phyloP scores from a whole-genome alignment of 2,888 invertebrate genomes.

The Ophioninae sp. region DNA sequence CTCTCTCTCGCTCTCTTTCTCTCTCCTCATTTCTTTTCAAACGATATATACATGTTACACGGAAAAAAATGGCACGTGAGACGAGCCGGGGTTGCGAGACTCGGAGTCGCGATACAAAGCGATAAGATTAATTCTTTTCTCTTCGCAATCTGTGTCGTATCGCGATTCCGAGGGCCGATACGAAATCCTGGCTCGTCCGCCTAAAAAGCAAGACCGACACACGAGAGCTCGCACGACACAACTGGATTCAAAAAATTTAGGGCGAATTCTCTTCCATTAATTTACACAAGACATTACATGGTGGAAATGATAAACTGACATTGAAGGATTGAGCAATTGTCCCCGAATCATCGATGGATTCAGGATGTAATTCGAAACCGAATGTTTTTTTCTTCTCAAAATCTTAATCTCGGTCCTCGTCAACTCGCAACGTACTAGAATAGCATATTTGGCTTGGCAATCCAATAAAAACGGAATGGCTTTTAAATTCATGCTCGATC shows the following conservation, averaged over 20 bases:
- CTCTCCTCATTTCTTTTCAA: constrained; percentile 62
- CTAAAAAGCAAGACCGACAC: constrained; percentile 31
- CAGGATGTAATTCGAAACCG: neutral
- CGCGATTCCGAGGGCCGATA: constrained; percentile 43
- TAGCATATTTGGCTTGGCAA: constrained; percentile 76
- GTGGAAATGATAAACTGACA: constrained; percentile 52
- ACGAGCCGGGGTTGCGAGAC: constrained; percentile 19
- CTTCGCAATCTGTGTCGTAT: constrained; percentile 7
- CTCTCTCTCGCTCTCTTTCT: constrained; percentile 37
- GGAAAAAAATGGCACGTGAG: constrained; percentile 69
- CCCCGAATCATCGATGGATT: constrained; percentile 33
- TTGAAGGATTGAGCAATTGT: constrained; percentile 61
- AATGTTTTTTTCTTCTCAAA: neutral
- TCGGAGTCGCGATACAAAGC: constrained; percentile 34
- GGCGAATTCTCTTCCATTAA: neutral
- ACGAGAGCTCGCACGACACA: neutral
- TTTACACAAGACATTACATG: constrained; percentile 7
- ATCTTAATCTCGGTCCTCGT: constrained; percentile 6
- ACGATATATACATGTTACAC: constrained; percentile 70
- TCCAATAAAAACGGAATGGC: constrained; percentile 66
- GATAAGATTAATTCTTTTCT: constrained; percentile 12
- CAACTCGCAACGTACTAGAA: constrained; percentile 60
- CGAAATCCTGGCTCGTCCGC: constrained; percentile 22
- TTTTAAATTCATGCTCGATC: constrained; percentile 26
- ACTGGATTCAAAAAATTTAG: neutral